Evolutionary conservation across 2,797 vertebrate species (phyloP), one percentile per base, ranked within the genome.

Genomic region (Micromesistius poutassou): DNA sequence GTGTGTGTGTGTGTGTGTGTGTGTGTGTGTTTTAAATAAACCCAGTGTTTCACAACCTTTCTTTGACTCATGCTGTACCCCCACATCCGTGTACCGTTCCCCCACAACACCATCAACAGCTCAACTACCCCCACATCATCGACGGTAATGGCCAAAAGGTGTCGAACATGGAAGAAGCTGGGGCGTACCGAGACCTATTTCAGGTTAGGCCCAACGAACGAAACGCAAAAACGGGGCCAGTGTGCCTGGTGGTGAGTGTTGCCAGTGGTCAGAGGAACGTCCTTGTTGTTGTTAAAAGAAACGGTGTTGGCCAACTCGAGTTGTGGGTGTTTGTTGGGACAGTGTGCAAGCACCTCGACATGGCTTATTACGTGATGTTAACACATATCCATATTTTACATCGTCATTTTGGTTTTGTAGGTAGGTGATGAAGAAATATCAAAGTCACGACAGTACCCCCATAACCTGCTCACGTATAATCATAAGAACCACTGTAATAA

Each of bases 1-100:
- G 42, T 46, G 73, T 42, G 33, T 16, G 77, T 78, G 72, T 74
- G 72, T 74, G 72, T 42, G 72, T 74, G 72, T 74, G 36, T 42
- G 72, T 42, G 40, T 74, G 73, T 74, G 73, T 50, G 40, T 74
- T 35, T 35, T 35, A 35, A 35, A 35, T 22, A 55, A 22, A 55
- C 46, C 6, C 46, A 55, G 46, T 55, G 46, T 55, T 55, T 19
- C 46, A 22, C 46, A 55, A 55, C 19, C 46, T 55, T 55, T 55
- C 16, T 19, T 55, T 55, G 46, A 14, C 16, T 55, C 46, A 55
- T 55, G 22, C 7, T 9, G 55, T 62, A 62, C 22, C 46, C 46
- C 46, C 46, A 55, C 46, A 50, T 50, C 46, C 46, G 3, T 50
- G 46, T 50, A 14, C 46, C 46, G 46, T 50, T 16, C 13, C 46